Evolutionary conservation across 2,888 invertebrate genomes (phyloP).

Genomic region (Noctuana brunneofusca): DNA sequence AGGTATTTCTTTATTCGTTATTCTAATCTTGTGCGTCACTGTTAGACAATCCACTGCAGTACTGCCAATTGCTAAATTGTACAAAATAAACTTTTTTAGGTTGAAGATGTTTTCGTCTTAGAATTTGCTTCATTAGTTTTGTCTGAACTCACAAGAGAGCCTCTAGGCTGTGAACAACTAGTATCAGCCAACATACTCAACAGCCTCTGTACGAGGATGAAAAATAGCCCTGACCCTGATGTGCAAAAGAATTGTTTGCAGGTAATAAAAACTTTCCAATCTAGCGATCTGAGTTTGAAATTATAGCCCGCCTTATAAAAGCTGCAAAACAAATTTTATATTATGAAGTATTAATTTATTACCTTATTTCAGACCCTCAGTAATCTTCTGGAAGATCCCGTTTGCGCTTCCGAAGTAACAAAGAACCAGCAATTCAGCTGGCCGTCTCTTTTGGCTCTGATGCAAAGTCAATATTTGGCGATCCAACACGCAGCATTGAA

Average conservation of each 20-base stretch:
- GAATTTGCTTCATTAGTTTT: slow-evolving; percentile 80
- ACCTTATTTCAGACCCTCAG: slow-evolving; percentile 63
- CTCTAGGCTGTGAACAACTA: slow-evolving; percentile 72
- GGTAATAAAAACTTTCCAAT: too few species aligned
- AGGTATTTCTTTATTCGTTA: too few species aligned
- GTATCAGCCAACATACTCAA: slow-evolving; percentile 70
- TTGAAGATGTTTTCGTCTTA: slow-evolving; percentile 76
- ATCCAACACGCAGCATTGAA: slow-evolving; percentile 77
- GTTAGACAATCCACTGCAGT: too few species aligned
- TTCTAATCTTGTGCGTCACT: too few species aligned
- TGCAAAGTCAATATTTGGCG: slow-evolving; percentile 74
- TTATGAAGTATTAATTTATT: too few species aligned
- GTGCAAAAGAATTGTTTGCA: slow-evolving; percentile 81
- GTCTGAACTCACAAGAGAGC: slow-evolving; percentile 75
- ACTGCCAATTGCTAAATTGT: too few species aligned
- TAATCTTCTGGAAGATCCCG: slow-evolving; percentile 78
- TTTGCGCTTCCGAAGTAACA: slow-evolving; percentile 71
- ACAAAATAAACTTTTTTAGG: slow-evolving; percentile 49
- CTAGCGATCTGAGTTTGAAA: too few species aligned
- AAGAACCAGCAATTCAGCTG: slow-evolving; percentile 78
- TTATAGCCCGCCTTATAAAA: too few species aligned
- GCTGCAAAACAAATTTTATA: too few species aligned
- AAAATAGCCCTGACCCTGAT: slow-evolving; percentile 80
- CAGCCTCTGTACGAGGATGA: slow-evolving; percentile 73
- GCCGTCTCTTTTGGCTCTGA: slow-evolving; percentile 68